phyloP scores from a whole-genome alignment of 2,113 vertebrate genomes.

The Sakesphorus luctuosus region DNA sequence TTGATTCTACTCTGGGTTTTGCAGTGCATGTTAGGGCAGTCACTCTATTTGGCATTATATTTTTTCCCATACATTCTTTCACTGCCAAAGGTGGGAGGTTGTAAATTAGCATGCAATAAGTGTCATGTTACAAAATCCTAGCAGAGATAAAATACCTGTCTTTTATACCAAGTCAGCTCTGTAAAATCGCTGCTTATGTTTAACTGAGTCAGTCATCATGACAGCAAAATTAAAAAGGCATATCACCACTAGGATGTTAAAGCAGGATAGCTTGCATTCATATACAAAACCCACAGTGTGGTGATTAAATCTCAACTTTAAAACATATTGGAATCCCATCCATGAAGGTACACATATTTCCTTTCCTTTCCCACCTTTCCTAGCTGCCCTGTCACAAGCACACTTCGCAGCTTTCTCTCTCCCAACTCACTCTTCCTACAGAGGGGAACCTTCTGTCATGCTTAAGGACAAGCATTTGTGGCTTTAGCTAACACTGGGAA shows the following conservation, averaged over 20 bases:
- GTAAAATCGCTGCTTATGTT: not conserved
- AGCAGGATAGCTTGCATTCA: not conserved
- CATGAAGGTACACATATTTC: not conserved
- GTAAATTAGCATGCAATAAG: not conserved
- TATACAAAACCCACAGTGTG: not conserved
- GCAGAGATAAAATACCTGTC: not conserved
- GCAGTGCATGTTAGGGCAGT: not conserved
- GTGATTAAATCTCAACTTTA: not conserved
- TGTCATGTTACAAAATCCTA: slow-evolving; percentile 11
- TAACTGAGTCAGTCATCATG: not conserved
- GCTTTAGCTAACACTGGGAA: not conserved
- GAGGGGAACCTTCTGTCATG: not conserved
- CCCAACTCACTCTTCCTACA: not conserved
- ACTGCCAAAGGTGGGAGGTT: not conserved
- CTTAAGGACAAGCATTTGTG: not conserved
- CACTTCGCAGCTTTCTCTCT: not conserved
- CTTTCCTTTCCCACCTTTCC: not conserved
- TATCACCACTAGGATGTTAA: not conserved
- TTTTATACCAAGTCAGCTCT: not conserved
- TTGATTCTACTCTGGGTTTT: not conserved
- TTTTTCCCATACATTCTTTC: not conserved
- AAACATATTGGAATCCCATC: not conserved
- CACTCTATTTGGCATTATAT: not conserved
- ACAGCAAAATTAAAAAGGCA: not conserved
- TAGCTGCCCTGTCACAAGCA: not conserved